Evolutionary conservation across 2,113 vertebrate genomes (phyloP).

Genomic region (Strix aluco): DNA sequence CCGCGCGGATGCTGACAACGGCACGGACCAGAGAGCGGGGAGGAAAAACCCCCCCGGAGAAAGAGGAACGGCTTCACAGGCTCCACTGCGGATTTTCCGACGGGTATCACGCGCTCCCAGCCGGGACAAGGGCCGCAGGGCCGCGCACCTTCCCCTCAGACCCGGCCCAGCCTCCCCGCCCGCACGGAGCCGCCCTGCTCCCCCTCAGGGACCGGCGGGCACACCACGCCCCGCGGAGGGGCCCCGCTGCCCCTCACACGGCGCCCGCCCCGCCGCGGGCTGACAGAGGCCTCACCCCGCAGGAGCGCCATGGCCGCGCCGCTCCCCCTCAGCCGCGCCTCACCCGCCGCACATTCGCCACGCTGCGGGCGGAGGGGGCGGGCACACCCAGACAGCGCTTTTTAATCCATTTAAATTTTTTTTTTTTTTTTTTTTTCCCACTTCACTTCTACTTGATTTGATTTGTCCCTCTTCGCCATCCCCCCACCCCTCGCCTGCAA

Average conservation of each 20-base stretch:
- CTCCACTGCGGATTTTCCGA: neutral
- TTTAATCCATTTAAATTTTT: neutral
- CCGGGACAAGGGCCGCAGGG: no score
- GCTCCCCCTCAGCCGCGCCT: neutral
- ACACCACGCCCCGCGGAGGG: neutral
- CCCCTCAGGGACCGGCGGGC: neutral
- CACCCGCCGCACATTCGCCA: neutral
- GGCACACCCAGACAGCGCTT: no score
- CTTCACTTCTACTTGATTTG: no score
- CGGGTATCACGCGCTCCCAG: no score
- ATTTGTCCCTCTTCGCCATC: neutral
- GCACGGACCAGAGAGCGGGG: no score
- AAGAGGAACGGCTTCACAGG: neutral
- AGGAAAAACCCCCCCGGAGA: no score
- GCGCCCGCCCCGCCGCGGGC: no score
- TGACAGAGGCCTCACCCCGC: constrained; percentile 52
- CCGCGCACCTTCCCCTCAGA: neutral
- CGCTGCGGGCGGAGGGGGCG: neutral
- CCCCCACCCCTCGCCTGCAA: no score
- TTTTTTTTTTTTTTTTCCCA: neutral
- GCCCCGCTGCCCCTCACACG: no score
- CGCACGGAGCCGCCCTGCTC: neutral
- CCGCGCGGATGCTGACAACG: neutral
- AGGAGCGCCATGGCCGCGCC: constrained; percentile 62
- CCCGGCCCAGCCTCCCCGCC: neutral